phyloP scores from a whole-genome alignment of 2,113 vertebrate genomes.

The Colinus virginianus region DNA sequence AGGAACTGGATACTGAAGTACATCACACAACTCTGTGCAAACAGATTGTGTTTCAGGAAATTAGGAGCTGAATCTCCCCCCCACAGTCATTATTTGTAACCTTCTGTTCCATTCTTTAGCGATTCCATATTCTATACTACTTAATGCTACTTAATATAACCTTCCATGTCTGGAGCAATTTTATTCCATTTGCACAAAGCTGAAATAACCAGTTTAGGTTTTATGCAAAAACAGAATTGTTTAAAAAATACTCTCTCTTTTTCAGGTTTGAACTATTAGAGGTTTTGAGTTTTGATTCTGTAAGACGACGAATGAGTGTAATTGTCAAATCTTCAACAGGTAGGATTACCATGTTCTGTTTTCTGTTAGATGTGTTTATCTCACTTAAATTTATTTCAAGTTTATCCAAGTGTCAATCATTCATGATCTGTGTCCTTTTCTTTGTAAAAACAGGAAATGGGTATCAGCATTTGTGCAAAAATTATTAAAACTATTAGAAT shows the following conservation, averaged over 20 bases:
- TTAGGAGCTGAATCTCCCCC: neutral
- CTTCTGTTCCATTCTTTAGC: neutral
- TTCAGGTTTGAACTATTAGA: slow-evolving; percentile 92
- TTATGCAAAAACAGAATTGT: neutral
- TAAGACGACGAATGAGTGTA: slow-evolving; percentile 95
- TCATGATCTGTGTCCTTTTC: neutral
- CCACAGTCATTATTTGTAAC: neutral
- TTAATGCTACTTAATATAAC: neutral
- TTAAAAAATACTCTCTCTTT: neutral
- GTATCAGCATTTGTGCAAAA: neutral
- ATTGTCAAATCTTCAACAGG: slow-evolving; percentile 88
- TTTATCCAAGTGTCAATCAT: neutral
- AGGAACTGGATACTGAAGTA: neutral
- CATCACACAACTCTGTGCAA: neutral
- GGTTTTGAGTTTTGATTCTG: slow-evolving; percentile 93
- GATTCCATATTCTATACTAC: neutral
- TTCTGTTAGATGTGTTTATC: neutral
- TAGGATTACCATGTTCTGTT: slow-evolving; percentile 53
- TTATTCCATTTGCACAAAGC: neutral
- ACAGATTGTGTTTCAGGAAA: neutral
- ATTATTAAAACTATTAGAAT: neutral
- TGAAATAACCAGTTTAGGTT: neutral
- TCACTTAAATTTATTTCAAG: neutral
- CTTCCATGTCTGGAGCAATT: neutral
- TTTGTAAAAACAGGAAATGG: neutral